Conservation (phyloP, 92 coral and sea anemone genomes). For the Actinostola sp. region DNA sequence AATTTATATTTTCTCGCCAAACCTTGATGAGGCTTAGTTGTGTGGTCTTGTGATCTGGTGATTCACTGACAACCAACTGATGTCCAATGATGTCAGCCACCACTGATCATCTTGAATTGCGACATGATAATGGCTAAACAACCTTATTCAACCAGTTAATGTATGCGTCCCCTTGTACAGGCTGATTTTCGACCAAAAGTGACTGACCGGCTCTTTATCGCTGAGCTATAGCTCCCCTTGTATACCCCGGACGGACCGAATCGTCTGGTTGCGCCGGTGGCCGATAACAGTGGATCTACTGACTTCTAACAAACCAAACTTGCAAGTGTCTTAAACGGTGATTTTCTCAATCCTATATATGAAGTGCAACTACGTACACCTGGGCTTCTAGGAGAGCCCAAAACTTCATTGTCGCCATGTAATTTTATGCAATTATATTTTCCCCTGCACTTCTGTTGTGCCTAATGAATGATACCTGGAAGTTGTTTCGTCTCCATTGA, state of each 20-base stretch:
- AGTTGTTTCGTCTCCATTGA: background rate
- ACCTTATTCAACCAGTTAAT: background rate
- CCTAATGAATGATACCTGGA: background rate
- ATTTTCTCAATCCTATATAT: slow-evolving; percentile 36
- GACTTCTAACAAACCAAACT: background rate
- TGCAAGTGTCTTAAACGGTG: slow-evolving; percentile 54
- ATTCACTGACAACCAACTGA: background rate
- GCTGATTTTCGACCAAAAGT: background rate
- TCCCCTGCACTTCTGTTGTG: slow-evolving; percentile 28
- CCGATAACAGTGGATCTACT: background rate
- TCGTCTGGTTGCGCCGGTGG: background rate
- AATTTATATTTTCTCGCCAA: background rate
- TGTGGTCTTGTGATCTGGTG: slow-evolving; percentile 2
- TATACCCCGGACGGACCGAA: slow-evolving; percentile 1
- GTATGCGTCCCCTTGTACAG: background rate
- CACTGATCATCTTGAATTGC: background rate
- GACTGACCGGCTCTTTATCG: background rate
- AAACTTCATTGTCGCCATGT: slow-evolving; percentile 56
- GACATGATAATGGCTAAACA: background rate
- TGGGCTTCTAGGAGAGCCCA: slow-evolving; percentile 87
- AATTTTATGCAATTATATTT: slow-evolving; percentile 57
- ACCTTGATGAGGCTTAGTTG: background rate
- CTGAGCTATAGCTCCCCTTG: background rate
- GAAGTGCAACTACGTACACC: slow-evolving; percentile 74
- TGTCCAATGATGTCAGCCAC: background rate